Evolutionary conservation across 2,888 invertebrate species (phyloP), one percentile per base, ranked within the genome.

Genomic region (Timandra comae): DNA sequence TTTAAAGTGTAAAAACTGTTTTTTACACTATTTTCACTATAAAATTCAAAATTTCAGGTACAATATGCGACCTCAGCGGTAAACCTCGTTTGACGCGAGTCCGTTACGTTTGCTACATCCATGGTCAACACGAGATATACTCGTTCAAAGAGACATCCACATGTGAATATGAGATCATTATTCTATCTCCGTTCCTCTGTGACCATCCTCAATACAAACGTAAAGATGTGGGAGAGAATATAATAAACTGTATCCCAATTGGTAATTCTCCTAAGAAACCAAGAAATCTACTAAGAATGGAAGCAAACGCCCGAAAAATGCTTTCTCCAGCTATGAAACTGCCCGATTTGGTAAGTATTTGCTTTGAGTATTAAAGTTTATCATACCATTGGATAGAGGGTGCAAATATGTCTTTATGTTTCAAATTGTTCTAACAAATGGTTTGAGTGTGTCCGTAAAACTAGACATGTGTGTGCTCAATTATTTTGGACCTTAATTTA

Each of bases 111-210:
- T 98, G 98, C 78, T 95, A 93, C 60, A 88, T 89, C 2, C 93
- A 94, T 52, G 95, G 96, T 2, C 94, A 95, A 56, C 95, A 97
- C 52, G 97, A 98, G 64, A 91, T 98, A 2, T 96, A 94, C 65
- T 95, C 95, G 0, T 88, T 98, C 41, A 97, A 97, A 63, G 98
- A 98, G 74, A 94, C 92, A 0, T 93, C 96, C 0, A 96, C 95
- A 0, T 99, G 99, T 64, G 94, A 96, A 70, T 99, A 99, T 67
- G 98, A 98, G 76, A 92, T 89, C 4, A 90, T 98, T 7, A 93
- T 99, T 7, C 84, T 98, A 11, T 95, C 98, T 0, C 92, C 95
- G 0, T 75, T 92, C 6, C 85, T 99, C 1, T 99, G 99, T 63
- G 86, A 88, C 20, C 98, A 98, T 85, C 97, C 98, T 0, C 90